Evolutionary conservation across 2,888 invertebrate genomes (phyloP).

Genomic region (Brachypterus glaber): DNA sequence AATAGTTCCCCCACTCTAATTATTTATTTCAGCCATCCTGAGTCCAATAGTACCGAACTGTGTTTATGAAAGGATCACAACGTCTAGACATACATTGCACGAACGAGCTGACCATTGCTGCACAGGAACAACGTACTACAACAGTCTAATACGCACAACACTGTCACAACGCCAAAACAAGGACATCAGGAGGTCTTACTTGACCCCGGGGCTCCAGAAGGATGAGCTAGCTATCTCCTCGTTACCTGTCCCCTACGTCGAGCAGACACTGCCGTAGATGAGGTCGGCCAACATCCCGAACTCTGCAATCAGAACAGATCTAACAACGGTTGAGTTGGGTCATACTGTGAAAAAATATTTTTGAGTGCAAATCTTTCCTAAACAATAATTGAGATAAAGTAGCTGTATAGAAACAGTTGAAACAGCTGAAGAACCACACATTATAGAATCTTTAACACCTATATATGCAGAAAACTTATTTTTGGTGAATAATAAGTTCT

Average conservation of each 20-base stretch:
- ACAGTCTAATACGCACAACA: constrained; percentile 38
- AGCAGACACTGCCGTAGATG: constrained; percentile 50
- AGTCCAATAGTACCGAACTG: too few relatives aligned
- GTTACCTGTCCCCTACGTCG: constrained; percentile 55
- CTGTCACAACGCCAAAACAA: constrained; percentile 43
- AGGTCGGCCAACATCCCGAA: constrained; percentile 40
- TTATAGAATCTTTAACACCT: too few relatives aligned
- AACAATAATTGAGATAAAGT: too few relatives aligned
- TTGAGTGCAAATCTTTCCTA: too few relatives aligned
- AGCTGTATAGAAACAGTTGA: too few relatives aligned
- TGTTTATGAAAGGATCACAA: constrained; percentile 26
- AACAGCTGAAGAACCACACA: too few relatives aligned
- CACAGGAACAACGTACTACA: constrained; percentile 41
- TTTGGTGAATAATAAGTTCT: too few relatives aligned
- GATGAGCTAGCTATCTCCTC: constrained; percentile 51
- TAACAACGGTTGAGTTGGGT: constrained; percentile 50
- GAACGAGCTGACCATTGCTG: constrained; percentile 42
- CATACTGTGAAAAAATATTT: too few relatives aligned
- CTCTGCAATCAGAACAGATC: constrained; percentile 54
- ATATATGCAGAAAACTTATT: too few relatives aligned
- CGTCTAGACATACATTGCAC: constrained; percentile 43
- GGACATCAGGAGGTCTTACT: constrained; percentile 41
- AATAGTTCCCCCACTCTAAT: too few relatives aligned
- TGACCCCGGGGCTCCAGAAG: constrained; percentile 40
- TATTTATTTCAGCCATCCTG: too few relatives aligned